Evolutionary conservation across 1,140 invertebrate genomes (phyloP).

Genomic region (Drosophila albomicans): DNA sequence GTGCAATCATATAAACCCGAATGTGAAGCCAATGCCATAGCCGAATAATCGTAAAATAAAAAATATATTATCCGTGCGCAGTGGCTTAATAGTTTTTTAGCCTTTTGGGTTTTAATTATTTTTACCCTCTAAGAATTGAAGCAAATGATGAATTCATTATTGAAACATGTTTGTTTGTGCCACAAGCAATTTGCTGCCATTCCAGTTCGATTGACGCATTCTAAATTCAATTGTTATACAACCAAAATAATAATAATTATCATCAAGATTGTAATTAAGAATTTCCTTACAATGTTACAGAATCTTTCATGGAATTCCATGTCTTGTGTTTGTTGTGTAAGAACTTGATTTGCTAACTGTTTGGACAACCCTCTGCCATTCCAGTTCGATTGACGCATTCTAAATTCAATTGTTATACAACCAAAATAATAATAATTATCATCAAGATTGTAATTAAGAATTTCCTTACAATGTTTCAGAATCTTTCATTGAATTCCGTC

Average conservation of each 20-base stretch:
- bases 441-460: background rate
- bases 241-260: too few relatives aligned
- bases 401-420: background rate
- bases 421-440: too few relatives aligned
- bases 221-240: background rate
- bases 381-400: too few relatives aligned
- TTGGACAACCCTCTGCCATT: slow-evolving; percentile 10
- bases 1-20: slow-evolving; percentile 20
- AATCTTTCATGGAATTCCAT: background rate
- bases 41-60: slow-evolving; percentile 34
- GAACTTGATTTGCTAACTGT: background rate
- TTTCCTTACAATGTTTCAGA: background rate
- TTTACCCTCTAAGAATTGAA: background rate
- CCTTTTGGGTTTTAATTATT: slow-evolving; percentile 6
- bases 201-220: too few relatives aligned
- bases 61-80: slow-evolving; percentile 36
- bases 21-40: slow-evolving; percentile 61
- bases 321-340: background rate
- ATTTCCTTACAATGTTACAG: background rate
- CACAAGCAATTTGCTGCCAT: too few relatives aligned
- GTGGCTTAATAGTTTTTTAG: slow-evolving; percentile 14
- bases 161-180: too few relatives aligned
- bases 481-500: background rate
- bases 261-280: background rate
- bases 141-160: background rate